Percentiles rank a stretch among this genome's conserved stretches.
These are phyloP conservation scores for Phylloscopus trochilus DNA, from an alignment of 2,113 vertebrate genomes.

Conservation along the genomic window DNA sequence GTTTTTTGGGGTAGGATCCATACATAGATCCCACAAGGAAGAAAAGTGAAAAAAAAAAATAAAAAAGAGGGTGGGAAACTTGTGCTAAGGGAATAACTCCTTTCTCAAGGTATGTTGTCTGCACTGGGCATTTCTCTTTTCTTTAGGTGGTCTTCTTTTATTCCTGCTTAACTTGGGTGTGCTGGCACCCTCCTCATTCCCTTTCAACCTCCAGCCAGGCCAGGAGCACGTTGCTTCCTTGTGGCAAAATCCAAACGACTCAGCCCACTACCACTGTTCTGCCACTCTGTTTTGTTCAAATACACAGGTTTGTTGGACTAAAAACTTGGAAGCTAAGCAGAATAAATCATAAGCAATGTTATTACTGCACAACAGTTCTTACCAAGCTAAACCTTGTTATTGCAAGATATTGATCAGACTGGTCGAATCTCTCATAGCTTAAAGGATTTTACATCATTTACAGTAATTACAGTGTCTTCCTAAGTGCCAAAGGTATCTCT, in stretches of 20 bases:
- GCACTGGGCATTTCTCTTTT: background rate
- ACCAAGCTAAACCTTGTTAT: conserved; percentile 21
- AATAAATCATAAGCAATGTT: background rate
- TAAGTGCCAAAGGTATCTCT: background rate
- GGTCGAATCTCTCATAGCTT: background rate
- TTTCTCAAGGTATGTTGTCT: background rate
- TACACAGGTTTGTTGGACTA: background rate
- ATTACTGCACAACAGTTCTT: background rate
- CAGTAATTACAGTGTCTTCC: conserved; percentile 12
- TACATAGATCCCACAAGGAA: accelerated
- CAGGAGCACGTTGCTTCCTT: accelerated
- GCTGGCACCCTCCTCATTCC: background rate
- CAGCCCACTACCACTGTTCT: background rate
- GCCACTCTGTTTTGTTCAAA: background rate
- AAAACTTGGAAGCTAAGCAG: background rate
- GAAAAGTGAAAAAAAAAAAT: background rate
- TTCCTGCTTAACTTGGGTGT: background rate
- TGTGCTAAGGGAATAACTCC: background rate
- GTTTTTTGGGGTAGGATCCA: background rate
- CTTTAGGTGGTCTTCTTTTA: background rate
- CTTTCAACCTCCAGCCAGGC: background rate
- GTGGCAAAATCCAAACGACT: background rate
- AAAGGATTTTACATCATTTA: conserved; percentile 44
- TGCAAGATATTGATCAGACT: conserved; percentile 34
- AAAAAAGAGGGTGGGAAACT: accelerated